Conservation (phyloP, 2,888 invertebrate species). For the Xylocampa areola region DNA sequence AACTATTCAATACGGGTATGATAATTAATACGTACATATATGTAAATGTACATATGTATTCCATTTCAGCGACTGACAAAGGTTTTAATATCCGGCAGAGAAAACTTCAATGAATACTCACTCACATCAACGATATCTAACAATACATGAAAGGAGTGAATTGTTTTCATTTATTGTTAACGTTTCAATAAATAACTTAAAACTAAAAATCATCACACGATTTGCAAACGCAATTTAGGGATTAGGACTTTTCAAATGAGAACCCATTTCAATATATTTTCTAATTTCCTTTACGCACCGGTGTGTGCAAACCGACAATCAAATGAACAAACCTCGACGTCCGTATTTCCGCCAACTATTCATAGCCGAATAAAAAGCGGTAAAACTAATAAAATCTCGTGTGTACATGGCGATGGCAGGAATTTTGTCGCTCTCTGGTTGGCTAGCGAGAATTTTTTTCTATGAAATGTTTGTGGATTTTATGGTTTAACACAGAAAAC, state of each 20-base stretch:
- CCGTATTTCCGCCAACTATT: slow-evolving; percentile 15
- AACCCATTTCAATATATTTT: slow-evolving; percentile 10
- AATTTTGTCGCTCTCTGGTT: slow-evolving; percentile 13
- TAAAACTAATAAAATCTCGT: slow-evolving; percentile 5
- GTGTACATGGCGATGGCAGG: neutral
- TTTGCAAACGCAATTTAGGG: neutral
- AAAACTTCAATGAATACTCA: slow-evolving; percentile 18
- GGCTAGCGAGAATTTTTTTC: neutral
- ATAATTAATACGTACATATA: neutral
- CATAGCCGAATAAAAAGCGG: slow-evolving; percentile 11
- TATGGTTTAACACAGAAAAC: neutral
- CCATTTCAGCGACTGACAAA: neutral
- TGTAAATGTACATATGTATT: neutral
- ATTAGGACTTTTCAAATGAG: slow-evolving; percentile 3
- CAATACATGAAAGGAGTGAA: slow-evolving; percentile 9
- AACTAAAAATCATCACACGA: neutral
- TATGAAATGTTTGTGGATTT: slow-evolving; percentile 1
- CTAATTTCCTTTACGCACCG: slow-evolving; percentile 24
- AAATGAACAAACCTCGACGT: slow-evolving; percentile 9
- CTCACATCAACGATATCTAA: too few species aligned
- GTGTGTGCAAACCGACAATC: slow-evolving; percentile 1
- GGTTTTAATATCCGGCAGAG: slow-evolving; percentile 14
- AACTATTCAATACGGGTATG: slow-evolving; percentile 8
- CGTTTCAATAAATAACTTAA: slow-evolving; percentile 28
- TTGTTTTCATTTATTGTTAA: slow-evolving; percentile 15